Evolutionary conservation across 2,888 invertebrate genomes (phyloP).

Genomic region (Beris chalybata): DNA sequence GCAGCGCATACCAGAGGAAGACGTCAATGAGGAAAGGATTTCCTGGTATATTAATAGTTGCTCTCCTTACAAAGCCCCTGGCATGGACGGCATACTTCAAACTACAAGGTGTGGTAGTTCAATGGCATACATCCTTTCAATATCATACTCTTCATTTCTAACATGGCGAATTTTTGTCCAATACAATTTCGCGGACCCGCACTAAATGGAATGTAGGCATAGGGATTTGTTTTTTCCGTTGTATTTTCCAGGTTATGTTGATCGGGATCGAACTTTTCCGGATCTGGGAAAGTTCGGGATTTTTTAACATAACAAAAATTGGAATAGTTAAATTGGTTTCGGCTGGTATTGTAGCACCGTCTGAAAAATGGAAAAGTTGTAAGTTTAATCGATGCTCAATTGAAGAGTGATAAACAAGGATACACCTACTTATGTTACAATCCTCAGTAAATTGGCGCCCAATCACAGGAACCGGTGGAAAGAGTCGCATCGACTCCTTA

Average conservation of each 20-base stretch:
- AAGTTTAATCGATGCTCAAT: neutral
- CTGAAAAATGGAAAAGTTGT: slow-evolving; percentile 37
- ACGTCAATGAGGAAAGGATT: too few species aligned
- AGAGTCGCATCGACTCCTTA: slow-evolving; percentile 66
- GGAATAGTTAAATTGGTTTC: slow-evolving; percentile 48
- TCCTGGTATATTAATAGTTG: too few species aligned
- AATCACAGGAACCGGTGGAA: slow-evolving; percentile 67
- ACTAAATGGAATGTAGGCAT: slow-evolving; percentile 51
- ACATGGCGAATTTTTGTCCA: slow-evolving; percentile 50
- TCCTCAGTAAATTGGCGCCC: slow-evolving; percentile 60
- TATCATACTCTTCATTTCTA: slow-evolving; percentile 49
- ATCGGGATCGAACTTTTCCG: slow-evolving; percentile 49
- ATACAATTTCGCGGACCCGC: slow-evolving; percentile 60
- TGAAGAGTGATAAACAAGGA: neutral
- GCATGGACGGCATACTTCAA: too few species aligned
- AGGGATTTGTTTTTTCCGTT: slow-evolving; percentile 41
- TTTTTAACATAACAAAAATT: slow-evolving; percentile 48
- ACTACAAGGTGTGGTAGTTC: too few species aligned
- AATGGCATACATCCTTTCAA: too few species aligned
- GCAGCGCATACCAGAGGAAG: too few species aligned
- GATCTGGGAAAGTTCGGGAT: slow-evolving; percentile 47
- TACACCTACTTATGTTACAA: slow-evolving; percentile 58
- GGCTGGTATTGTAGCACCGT: slow-evolving; percentile 46
- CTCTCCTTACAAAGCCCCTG: too few species aligned
- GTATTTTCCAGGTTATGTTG: slow-evolving; percentile 56